phyloP scores from a whole-genome alignment of 2,888 invertebrate species.

The Galerucella nymphaeae region DNA sequence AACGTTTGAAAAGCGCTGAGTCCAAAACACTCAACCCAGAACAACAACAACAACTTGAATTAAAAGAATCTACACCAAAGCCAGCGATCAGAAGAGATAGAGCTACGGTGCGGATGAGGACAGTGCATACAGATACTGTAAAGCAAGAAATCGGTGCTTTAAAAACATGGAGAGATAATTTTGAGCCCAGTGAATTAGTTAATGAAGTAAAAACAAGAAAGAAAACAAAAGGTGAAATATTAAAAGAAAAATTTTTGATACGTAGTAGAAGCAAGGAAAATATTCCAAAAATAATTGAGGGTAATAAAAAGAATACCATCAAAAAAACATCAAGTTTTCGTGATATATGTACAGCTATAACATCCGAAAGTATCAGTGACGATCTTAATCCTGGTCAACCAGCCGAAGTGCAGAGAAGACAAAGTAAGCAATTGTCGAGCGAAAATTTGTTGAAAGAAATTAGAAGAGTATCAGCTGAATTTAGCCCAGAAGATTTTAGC shows the following conservation, averaged over 20 bases:
- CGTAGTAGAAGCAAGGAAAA: constrained; percentile 71
- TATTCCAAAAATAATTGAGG: constrained; percentile 54
- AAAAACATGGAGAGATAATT: constrained; percentile 73
- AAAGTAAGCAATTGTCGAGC: constrained; percentile 58
- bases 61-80: constrained; percentile 59
- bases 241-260: constrained; percentile 81
- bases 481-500: constrained; percentile 69
- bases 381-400: constrained; percentile 69
- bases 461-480: constrained; percentile 70
- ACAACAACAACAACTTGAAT: constrained; percentile 51
- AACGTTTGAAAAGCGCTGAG: constrained; percentile 28
- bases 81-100: constrained; percentile 76
- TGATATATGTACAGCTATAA: constrained; percentile 69
- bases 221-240: constrained; percentile 72
- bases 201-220: constrained; percentile 60
- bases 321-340: constrained; percentile 66
- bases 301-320: constrained; percentile 45
- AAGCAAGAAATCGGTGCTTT: constrained; percentile 53
- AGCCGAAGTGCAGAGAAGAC: constrained; percentile 61
- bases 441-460: constrained; percentile 61
- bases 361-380: constrained; percentile 67
- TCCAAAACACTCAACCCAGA: constrained; percentile 17
- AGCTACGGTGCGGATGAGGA: constrained; percentile 79
- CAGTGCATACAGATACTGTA: constrained; percentile 65
- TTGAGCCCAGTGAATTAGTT: constrained; percentile 69